Evolutionary conservation across 2,113 vertebrate species (phyloP).

Genomic region (Pseudopipra pipra): DNA sequence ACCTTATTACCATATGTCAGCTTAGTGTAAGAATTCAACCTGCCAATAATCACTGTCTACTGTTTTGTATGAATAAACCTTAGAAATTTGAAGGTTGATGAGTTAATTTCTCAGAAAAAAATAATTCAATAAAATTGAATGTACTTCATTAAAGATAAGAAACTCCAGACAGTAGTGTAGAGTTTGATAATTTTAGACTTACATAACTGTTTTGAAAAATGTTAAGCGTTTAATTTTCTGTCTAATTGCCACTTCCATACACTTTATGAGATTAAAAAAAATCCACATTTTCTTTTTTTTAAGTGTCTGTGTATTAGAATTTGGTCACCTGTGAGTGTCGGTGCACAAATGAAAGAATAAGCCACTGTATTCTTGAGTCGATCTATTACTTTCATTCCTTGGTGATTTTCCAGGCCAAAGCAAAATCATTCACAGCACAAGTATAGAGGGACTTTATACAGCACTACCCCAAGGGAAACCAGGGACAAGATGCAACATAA

Average conservation of each 20-base stretch:
- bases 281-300: neutral
- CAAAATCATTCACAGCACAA: neutral
- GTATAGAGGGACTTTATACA: no score
- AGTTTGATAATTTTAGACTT: neutral
- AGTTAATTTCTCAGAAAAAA: neutral
- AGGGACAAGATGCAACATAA: accelerated
- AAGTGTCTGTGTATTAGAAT: neutral
- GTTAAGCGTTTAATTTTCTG: neutral
- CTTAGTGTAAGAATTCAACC: neutral
- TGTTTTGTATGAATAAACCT: neutral
- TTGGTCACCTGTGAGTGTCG: neutral
- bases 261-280: neutral
- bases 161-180: neutral
- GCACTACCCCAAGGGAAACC: neutral
- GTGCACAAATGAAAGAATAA: neutral
- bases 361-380: neutral
- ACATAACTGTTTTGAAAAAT: neutral
- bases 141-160: neutral
- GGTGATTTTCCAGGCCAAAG: neutral
- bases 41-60: neutral
- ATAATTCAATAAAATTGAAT: neutral
- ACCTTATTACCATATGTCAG: neutral
- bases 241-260: neutral
- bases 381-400: neutral
- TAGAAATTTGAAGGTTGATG: neutral